These are phyloP conservation scores for Nebria brevicollis DNA, from an alignment of 2,888 invertebrate species.

Conservation along the genomic window DNA sequence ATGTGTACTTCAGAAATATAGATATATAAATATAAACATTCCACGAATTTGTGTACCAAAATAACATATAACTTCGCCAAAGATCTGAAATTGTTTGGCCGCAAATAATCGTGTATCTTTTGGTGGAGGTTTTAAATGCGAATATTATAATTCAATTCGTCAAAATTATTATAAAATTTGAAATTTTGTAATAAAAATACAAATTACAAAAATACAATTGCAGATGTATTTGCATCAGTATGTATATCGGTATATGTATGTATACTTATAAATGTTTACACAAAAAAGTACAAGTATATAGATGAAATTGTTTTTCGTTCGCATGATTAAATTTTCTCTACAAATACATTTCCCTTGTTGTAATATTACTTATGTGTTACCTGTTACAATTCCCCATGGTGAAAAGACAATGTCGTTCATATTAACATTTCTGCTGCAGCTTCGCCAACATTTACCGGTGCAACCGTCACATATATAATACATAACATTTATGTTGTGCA, in stretches of 20 bases:
- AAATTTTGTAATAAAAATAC: neutral
- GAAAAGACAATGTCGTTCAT: neutral
- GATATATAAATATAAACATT: neutral
- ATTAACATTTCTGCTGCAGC: neutral
- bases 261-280: too few relatives aligned
- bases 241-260: too few relatives aligned
- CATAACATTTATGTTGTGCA: neutral
- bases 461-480: neutral
- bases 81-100: neutral
- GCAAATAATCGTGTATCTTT: neutral
- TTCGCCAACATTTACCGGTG: neutral
- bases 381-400: conserved; percentile 9
- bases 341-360: neutral
- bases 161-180: neutral
- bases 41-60: neutral
- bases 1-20: neutral
- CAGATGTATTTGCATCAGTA: too few relatives aligned
- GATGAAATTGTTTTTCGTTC: neutral
- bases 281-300: neutral
- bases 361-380: neutral
- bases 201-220: too few relatives aligned
- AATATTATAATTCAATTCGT: neutral
- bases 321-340: neutral
- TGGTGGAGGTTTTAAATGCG: neutral
- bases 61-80: neutral